Evolutionary conservation across 2,888 invertebrate genomes (phyloP), one percentile per base, ranked within the genome.

Genomic region (Melieria omissa): DNA sequence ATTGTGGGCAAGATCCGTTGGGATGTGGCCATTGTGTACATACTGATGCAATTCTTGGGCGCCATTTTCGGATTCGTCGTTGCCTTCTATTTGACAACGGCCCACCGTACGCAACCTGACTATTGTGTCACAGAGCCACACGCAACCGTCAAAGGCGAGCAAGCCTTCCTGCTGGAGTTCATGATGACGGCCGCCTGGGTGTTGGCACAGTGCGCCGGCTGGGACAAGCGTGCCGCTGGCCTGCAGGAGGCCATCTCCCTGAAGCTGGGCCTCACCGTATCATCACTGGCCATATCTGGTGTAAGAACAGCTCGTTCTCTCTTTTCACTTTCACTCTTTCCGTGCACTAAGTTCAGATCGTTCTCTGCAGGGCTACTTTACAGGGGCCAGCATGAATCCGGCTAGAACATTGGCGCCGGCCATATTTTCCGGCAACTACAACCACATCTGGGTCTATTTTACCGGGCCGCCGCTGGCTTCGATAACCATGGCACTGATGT

Each of bases 151-250:
- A 12, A 42, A 0, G 68, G 52, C 6, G 68, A 55, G 29, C 29
- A 29, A 29, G 29, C 29, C n/a, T 65, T 44, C 12, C 14, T 65
- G 14, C 55, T 54, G 46, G 68, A 68, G 29, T 68, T 68, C 16
- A 12, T 61, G 3, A 52, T 68, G 68, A 62, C 62, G n/a, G 49
- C 68, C 7, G 44, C 62, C 4, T 68, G 68, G 68, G 61, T 68
- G 10, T 16, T 68, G 44, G 62, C 68, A 1, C 58, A 60, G 42
- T 68, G 68, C 12, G 10, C 61, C 4, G 5, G 8, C 4, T 68
- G 68, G 61, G 68, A 68, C 61, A 60, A 60, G 7, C 68, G 68
- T 44, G 44, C 58, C 54, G 52, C 42, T 16, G 10, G 16, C 54
- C 10, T 54, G 8, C 58, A 61, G 12, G 68, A 68, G 45, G 60